Percentiles rank a stretch among this genome's conserved stretches.
phyloP scores from a whole-genome alignment of 2,113 vertebrate species.

The Hylia prasina region DNA sequence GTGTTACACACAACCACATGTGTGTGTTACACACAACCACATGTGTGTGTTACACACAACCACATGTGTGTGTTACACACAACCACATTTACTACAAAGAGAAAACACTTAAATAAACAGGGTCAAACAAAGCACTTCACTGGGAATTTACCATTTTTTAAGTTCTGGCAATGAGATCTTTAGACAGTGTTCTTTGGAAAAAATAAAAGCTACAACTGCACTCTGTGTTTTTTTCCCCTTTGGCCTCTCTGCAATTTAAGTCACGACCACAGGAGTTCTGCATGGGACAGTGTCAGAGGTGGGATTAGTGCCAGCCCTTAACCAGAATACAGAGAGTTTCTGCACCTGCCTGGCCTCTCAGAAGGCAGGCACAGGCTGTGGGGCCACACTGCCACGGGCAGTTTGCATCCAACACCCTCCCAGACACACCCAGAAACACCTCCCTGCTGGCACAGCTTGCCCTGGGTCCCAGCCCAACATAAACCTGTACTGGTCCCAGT shows the following conservation, averaged over 20 bases:
- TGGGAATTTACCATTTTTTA: background rate
- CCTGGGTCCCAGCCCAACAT: background rate
- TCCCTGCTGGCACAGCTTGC: background rate
- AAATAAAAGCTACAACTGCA: background rate
- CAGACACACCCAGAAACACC: background rate
- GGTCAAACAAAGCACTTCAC: background rate
- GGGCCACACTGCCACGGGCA: accelerated
- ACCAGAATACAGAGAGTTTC: background rate
- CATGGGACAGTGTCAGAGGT: background rate
- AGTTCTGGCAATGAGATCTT: background rate
- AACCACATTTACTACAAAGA: background rate
- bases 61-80: background rate
- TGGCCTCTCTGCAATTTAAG: background rate
- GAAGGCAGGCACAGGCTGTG: accelerated
- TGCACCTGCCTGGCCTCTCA: background rate
- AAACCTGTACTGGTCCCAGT: background rate
- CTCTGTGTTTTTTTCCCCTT: background rate
- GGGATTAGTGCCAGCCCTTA: background rate
- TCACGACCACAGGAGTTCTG: accelerated
- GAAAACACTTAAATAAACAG: background rate
- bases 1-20: background rate
- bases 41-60: too few species aligned
- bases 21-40: background rate
- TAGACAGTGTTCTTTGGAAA: background rate
- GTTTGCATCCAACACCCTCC: background rate